Evolutionary conservation across 2,888 invertebrate species (phyloP).

Genomic region (Bimastos eiseni): DNA sequence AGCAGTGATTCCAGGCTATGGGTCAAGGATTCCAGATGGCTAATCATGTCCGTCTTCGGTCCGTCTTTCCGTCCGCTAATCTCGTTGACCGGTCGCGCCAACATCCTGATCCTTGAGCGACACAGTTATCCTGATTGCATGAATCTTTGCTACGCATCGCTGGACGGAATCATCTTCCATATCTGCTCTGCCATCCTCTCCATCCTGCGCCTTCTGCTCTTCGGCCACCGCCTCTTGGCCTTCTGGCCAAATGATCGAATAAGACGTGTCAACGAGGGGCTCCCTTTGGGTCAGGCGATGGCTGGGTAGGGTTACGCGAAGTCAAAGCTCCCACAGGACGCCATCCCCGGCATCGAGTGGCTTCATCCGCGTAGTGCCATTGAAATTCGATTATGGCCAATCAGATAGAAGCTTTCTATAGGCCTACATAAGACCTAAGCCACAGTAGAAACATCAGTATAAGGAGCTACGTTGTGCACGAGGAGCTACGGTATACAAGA

Average conservation of each 20-base stretch:
- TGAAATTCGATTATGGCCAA: slow-evolving; percentile 1
- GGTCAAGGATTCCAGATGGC: slow-evolving; percentile 13
- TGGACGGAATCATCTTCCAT: slow-evolving; percentile 3
- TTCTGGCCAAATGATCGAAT: not conserved
- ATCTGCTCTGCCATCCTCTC: not conserved
- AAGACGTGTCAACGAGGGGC: slow-evolving; percentile 23
- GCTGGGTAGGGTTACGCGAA: not conserved
- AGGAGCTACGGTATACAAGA: not conserved
- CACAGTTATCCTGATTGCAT: slow-evolving; percentile 13
- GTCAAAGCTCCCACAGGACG: not conserved
- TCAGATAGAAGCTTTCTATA: not conserved
- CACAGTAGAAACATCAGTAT: not conserved
- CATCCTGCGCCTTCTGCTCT: not conserved
- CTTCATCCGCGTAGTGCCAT: not conserved
- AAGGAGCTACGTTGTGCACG: not conserved
- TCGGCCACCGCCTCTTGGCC: not conserved
- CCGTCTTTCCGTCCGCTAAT: not conserved
- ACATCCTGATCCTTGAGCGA: slow-evolving; percentile 2
- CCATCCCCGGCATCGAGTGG: not conserved
- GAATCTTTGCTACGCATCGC: not conserved
- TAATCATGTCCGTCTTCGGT: not conserved
- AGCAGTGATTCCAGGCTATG: not conserved
- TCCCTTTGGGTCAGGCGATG: not conserved
- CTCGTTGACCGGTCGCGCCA: slow-evolving; percentile 6
- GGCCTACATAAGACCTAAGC: not conserved